A percentile compares a stretch with the other conserved stretches of the same genome.
phyloP scores from a whole-genome alignment of 2,113 vertebrate species.

The Gobiocypris rarus region DNA sequence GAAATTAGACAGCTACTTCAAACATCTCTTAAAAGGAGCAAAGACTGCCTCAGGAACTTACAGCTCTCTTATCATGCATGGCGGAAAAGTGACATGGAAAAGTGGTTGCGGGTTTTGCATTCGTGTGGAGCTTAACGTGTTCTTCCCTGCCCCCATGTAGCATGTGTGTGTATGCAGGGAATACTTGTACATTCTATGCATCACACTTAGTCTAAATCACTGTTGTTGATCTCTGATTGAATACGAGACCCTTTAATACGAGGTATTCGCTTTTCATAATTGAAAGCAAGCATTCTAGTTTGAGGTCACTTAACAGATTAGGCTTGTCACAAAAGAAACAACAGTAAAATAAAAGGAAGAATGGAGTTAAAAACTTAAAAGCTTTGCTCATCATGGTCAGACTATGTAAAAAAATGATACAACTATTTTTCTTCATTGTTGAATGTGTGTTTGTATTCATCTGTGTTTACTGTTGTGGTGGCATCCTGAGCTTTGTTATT shows the following conservation, averaged over 20 bases:
- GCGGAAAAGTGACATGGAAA: conserved; percentile 39
- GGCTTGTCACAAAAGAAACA: neutral
- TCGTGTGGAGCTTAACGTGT: conserved; percentile 19
- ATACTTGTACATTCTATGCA: neutral
- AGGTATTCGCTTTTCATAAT: neutral
- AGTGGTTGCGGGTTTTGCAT: conserved; percentile 35
- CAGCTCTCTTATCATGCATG: conserved; percentile 48
- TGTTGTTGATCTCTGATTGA: conserved; percentile 15
- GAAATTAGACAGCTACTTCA: conserved; percentile 79
- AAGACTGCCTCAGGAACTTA: conserved; percentile 70
- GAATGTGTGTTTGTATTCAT: neutral
- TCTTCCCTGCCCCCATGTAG: neutral
- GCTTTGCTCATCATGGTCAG: too few relatives aligned
- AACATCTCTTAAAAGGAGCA: conserved; percentile 74
- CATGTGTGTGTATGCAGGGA: neutral
- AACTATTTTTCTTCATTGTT: neutral
- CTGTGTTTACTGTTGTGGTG: neutral
- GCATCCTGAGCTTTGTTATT: conserved; percentile 9
- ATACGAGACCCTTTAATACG: conserved; percentile 20
- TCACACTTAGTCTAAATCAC: conserved; percentile 4
- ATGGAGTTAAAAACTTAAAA: too few relatives aligned
- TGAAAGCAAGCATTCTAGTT: conserved; percentile 35
- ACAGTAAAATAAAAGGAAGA: neutral
- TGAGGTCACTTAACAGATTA: neutral
- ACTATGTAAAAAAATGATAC: too few relatives aligned